These are phyloP conservation scores for Pterocles gutturalis DNA, from an alignment of 2,113 vertebrate species.

Conservation along the genomic window DNA sequence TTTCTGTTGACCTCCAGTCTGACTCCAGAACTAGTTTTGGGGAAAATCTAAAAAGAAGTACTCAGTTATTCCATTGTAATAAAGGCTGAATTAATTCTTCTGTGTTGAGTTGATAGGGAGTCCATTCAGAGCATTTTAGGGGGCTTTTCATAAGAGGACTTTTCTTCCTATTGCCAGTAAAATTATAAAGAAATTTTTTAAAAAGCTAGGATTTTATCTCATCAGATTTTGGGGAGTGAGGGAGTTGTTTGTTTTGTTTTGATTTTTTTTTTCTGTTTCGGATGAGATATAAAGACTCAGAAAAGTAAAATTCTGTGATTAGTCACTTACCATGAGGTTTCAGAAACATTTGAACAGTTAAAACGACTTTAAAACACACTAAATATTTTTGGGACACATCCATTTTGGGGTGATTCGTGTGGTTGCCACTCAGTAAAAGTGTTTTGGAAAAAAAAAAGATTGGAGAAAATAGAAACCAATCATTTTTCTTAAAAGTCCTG, in stretches of 20 bases:
- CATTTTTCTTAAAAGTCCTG: background rate
- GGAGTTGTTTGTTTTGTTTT: background rate
- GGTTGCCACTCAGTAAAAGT: background rate
- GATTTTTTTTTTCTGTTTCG: background rate
- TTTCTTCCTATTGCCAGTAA: background rate
- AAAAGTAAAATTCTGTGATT: background rate
- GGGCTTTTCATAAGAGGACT: background rate
- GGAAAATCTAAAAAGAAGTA: background rate
- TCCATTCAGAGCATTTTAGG: background rate
- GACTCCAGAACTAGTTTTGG: background rate
- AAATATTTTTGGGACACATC: background rate
- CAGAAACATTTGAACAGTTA: background rate
- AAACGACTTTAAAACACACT: background rate
- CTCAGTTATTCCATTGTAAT: background rate
- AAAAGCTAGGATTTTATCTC: background rate
- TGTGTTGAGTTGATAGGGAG: background rate
- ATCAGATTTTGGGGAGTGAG: rapidly evolving
- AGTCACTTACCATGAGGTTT: background rate
- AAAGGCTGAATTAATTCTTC: background rate
- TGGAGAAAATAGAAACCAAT: background rate
- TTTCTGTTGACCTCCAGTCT: background rate
- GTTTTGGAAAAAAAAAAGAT: background rate
- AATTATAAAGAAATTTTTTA: background rate
- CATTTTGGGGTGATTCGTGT: background rate
- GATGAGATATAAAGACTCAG: background rate